Evolutionary conservation across 2,113 vertebrate species (phyloP), one percentile per base, ranked within the genome.

Genomic region (Tringa solitaria): DNA sequence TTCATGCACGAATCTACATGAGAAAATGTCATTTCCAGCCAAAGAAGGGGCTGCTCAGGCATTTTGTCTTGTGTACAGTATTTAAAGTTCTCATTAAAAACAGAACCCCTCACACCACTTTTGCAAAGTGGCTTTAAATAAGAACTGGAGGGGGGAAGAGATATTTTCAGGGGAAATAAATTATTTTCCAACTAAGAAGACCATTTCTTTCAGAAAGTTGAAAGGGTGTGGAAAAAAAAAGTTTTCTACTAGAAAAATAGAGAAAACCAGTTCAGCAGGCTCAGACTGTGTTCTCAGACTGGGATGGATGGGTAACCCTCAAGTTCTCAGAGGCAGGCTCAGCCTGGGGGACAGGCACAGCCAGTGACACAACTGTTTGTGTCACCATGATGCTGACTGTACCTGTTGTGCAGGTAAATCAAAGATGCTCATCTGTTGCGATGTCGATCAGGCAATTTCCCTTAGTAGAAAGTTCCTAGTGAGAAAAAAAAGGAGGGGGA

Each of bases 141-240:
- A 67, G 16, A 63, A 50, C 37, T 39, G 28, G 48, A 74, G 12
- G 18, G 9, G 23, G 3, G 4, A 46, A 70, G 43, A 12, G 18
- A 5, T 27, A 28, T 91, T 94, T 92, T 90, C 24, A 56, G 32
- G 30, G 59, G 1, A 69, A 77, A 92, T 48, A 39, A 53, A 35
- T 64, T 39, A 8, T 79, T 79, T 90, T 77, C 24, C 35, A 16
- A 43, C 23, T 56, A 91, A 67, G 28, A 5, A 56, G 60, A 32
- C 1, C 10, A 90, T 80, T 63, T 64, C 22, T 60, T 82, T 54
- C 17, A 32, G 17, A 51, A 75, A 39, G 65, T 46, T 87, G 78
- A 28, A 48, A 75, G 81, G 27, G 11, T 32, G 8, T 0, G 1
- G 1, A 2, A 3, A 5, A 48, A 70, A 86, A 35, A 3, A 10